Evolutionary conservation across 2,797 vertebrate species (phyloP).

Genomic region (Peromyscus melanophrys): DNA sequence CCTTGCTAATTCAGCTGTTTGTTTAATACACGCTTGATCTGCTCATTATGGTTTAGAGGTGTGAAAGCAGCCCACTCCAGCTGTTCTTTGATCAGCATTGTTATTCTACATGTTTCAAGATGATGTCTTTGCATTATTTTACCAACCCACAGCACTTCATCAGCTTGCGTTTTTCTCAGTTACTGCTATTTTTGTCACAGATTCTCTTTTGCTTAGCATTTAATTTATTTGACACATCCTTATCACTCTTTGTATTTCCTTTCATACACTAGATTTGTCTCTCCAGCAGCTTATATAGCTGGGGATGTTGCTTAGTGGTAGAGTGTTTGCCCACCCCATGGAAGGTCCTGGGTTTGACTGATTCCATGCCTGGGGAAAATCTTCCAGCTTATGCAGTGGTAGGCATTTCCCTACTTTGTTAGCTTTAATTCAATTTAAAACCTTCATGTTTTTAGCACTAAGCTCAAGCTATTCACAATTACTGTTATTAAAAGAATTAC

Average conservation of each 20-base stretch:
- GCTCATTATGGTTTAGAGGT: not conserved
- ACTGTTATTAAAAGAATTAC: not conserved
- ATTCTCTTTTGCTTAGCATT: constrained; percentile 34
- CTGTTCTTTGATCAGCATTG: constrained; percentile 1
- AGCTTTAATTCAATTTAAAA: constrained; percentile 45
- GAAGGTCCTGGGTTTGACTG: not conserved
- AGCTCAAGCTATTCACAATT: constrained; percentile 8
- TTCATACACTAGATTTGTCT: not conserved
- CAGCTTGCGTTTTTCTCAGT: not conserved
- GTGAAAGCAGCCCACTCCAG: not conserved
- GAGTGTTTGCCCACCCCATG: not conserved
- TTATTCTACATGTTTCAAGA: constrained; percentile 48
- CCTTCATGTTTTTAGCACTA: not conserved
- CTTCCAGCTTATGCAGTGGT: not conserved
- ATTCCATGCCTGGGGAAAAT: not conserved
- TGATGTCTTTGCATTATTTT: not conserved
- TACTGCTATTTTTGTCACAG: not conserved
- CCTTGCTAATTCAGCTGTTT: not conserved
- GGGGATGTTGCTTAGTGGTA: not conserved
- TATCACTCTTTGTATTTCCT: not conserved
- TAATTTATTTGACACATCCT: constrained; percentile 20
- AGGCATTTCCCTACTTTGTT: not conserved
- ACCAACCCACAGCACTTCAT: not conserved
- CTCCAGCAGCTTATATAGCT: not conserved
- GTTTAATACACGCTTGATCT: not conserved